Conservation (phyloP, 1,140 invertebrate genomes). For the Aphaenogaster floridana region DNA sequence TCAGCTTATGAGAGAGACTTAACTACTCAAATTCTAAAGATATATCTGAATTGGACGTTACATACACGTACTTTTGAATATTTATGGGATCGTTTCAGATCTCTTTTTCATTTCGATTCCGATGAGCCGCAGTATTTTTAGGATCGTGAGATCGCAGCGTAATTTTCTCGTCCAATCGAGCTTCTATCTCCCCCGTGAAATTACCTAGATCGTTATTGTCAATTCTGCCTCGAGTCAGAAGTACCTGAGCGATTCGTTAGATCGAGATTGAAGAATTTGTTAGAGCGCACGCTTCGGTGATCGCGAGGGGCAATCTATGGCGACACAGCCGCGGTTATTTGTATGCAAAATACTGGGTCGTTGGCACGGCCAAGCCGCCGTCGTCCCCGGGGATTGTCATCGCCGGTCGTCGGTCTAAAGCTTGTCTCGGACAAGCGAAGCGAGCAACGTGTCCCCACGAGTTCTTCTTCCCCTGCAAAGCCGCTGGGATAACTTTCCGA, state of each 20-base stretch:
- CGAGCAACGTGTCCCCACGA: conserved; percentile 49
- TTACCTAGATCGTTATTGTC: conserved; percentile 28
- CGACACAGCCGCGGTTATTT: conserved; percentile 56
- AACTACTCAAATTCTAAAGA: background rate
- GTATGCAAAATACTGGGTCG: conserved; percentile 56
- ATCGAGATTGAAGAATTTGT: conserved; percentile 38
- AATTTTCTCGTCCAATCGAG: background rate
- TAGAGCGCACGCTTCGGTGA: conserved; percentile 9
- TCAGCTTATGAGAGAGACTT: background rate
- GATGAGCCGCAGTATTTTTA: background rate
- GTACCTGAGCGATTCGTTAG: conserved; percentile 21
- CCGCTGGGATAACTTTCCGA: conserved; percentile 60
- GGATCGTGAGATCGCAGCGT: background rate
- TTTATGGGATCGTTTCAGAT: background rate
- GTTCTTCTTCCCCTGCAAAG: conserved; percentile 46
- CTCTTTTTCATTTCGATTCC: background rate
- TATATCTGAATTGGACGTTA: background rate
- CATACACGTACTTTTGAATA: background rate
- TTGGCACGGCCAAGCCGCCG: conserved; percentile 32
- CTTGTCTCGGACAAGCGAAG: conserved; percentile 59
- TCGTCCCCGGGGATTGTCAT: conserved; percentile 54
- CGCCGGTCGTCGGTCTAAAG: conserved; percentile 37
- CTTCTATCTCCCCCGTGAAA: background rate
- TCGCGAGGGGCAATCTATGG: conserved; percentile 22
- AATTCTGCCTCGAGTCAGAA: conserved; percentile 10